Percentiles rank a stretch among this genome's conserved stretches.
Conservation (phyloP, 2,113 vertebrate genomes). For the Cygnus atratus region DNA sequence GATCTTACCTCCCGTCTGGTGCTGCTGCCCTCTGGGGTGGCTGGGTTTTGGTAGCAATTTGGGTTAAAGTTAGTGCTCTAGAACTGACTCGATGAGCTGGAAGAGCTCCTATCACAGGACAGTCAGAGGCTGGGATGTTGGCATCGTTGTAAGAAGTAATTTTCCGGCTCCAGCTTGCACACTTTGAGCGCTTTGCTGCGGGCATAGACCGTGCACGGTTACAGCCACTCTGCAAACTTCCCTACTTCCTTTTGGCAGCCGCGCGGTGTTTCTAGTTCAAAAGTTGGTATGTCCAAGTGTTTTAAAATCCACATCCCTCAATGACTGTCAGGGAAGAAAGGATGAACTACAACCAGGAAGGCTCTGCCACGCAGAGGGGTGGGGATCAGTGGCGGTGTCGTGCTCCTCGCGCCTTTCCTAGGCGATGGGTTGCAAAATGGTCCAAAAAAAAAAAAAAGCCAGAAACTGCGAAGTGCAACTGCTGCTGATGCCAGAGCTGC, state of each 20-base stretch:
- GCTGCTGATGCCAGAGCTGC: background rate
- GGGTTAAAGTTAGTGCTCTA: constrained; percentile 19
- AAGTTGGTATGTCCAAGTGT: background rate
- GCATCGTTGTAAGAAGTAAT: background rate
- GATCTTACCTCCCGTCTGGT: background rate
- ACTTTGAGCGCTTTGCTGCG: rapidly evolving
- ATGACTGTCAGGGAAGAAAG: background rate
- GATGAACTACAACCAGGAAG: constrained; percentile 10
- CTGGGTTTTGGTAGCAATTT: background rate
- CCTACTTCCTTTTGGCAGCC: background rate
- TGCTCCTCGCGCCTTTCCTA: background rate
- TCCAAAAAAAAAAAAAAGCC: background rate
- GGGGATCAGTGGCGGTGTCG: background rate
- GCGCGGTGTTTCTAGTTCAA: background rate
- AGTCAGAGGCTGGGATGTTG: background rate
- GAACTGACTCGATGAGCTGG: background rate
- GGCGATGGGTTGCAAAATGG: background rate
- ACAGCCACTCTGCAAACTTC: background rate
- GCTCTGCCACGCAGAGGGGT: background rate
- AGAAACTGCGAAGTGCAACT: background rate
- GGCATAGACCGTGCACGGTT: background rate
- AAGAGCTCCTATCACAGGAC: rapidly evolving
- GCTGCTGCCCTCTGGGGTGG: background rate
- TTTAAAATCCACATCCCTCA: background rate
- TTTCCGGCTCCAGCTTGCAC: background rate